Percentiles rank a stretch among this genome's conserved stretches.
Evolutionary conservation across 64 coral and sea anemone species (phyloP).

Genomic region (Actinia equina): DNA sequence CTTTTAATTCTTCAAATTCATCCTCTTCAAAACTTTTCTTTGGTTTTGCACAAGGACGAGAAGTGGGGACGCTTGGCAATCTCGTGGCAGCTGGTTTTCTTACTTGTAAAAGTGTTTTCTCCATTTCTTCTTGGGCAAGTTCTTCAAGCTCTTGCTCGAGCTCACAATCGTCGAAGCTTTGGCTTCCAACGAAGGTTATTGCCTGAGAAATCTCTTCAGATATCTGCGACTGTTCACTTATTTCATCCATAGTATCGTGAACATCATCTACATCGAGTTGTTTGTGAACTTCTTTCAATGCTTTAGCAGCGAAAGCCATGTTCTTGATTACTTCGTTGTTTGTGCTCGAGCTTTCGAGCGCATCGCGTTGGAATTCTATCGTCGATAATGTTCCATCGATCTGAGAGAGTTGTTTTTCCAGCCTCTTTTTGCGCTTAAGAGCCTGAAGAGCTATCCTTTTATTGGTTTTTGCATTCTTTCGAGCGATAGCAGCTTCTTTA

Average conservation of each 20-base stretch:
- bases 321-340: conserved; percentile 91
- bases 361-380: conserved; percentile 87
- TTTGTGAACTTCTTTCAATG: conserved; percentile 71
- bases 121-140: conserved; percentile 59
- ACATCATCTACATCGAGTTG: conserved; percentile 67
- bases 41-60: conserved; percentile 1
- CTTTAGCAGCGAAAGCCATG: conserved; percentile 75
- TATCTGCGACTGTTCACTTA: conserved; percentile 83
- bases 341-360: conserved; percentile 84
- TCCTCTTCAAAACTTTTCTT: conserved; percentile 32
- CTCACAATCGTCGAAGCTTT: conserved; percentile 61
- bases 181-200: conserved; percentile 64
- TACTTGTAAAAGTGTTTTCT: conserved; percentile 39
- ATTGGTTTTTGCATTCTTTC: conserved; percentile 67
- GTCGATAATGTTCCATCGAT: conserved; percentile 92
- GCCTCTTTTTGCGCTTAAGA: conserved; percentile 82
- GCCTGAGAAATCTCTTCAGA: conserved; percentile 80
- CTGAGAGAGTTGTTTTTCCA: conserved; percentile 83
- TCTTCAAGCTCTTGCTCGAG: conserved; percentile 67
- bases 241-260: conserved; percentile 84
- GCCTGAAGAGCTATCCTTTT: conserved; percentile 74
- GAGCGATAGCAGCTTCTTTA: conserved; percentile 46
- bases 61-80: conserved; percentile 54
- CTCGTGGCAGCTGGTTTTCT: conserved; percentile 9
- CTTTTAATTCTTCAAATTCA: conserved; percentile 31